Evolutionary conservation across 2,113 vertebrate species (phyloP), one percentile per base, ranked within the genome.

Genomic region (Pollachius pollachius): DNA sequence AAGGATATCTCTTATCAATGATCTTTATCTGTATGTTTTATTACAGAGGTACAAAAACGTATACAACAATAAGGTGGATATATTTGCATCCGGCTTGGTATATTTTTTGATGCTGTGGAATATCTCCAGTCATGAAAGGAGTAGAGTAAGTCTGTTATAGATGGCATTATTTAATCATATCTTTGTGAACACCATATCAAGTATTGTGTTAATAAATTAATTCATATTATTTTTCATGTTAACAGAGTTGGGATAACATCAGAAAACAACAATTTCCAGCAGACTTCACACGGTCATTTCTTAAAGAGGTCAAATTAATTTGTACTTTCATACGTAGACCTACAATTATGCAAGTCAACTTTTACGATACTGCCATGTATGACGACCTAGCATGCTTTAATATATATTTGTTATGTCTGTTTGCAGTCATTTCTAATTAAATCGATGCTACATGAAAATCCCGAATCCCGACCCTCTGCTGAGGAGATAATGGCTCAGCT

Each of bases 41-140:
- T 77, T 0, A 65, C 83, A 90, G 85, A 57, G 0, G 17, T 76
- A 0, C 0, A 15, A 41, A 1, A 1, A 0, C 7, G 58, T 0
- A 0, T 97, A 97, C 12, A 87, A 89, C 88, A 84, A 64, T 0
- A 90, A 94, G 89, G 95, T 97, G 73, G 96, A 98, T 76, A 91
- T 98, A 78, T 98, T 87, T 81, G 85, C 96, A 54, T 58, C 96
- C 81, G 96, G 96, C 60, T 78, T 98, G 82, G 94, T 96, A 76
- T 92, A 93, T 74, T 94, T 92, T 74, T 94, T 96, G 84, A 89
- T 95, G n/a, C 77, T 95, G 80, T 79, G 86, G 0, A 73, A 77
- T 21, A 1, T 88, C 34, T 5, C 70, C 76, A 0, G 0, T 16
- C 23, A 0, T 0, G 90, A 92, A 82, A 91, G 17, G 77, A 0